Base-by-base conservation (phyloP, 2,113 vertebrate genomes). In the Eptesicus fuscus region DNA sequence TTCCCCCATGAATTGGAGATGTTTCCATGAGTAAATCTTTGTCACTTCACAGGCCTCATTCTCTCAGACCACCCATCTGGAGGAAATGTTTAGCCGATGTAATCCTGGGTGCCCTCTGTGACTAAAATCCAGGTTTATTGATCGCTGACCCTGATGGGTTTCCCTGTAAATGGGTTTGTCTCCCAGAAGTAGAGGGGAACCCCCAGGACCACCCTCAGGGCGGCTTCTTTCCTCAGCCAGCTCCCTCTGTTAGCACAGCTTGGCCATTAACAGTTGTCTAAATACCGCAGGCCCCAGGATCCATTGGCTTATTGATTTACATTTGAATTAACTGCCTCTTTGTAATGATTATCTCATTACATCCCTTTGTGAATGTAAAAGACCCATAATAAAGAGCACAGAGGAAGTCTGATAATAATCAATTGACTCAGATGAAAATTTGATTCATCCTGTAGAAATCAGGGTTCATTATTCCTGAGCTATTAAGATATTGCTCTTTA, bases 41-140 rank as follows among this genome's bases (percentile, higher is more conserved):
- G 85, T 95, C 25, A 16, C 96, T 93, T 90, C 83, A 74, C 76
- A 80, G 88, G 42, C n/a, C 65, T 51, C 56, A 1, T 73, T 80
- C 95, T 96, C 96, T 53, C 73, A 94, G 73, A 79, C 96, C 95
- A 88, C 95, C 94, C 95, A 69, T 94, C 79, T 40, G 32, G 0
- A 84, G 80, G 14, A 96, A 96, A 89, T 90, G 80, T 79, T 91
- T 35, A 23, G 76, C 70, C 30, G 17, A 0, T 18, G 28, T 49
- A 47, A 35, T 70, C 32, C 1, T 4, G 4, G 44, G 12, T 53
- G 74, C 11, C 70, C 35, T 53, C 69, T 76, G 65, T 63, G 40
- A n/a, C 47, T 71, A 23, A 83, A 80, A 82, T 63, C 40, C 35
- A 61, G 20, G 25, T 49, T 87, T 83, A 70, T 53, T 30, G 71